A percentile compares a stretch with the other conserved stretches of the same genome.
These are phyloP conservation scores for Emys orbicularis DNA, from an alignment of 2,797 vertebrate genomes.

Conservation along the genomic window DNA sequence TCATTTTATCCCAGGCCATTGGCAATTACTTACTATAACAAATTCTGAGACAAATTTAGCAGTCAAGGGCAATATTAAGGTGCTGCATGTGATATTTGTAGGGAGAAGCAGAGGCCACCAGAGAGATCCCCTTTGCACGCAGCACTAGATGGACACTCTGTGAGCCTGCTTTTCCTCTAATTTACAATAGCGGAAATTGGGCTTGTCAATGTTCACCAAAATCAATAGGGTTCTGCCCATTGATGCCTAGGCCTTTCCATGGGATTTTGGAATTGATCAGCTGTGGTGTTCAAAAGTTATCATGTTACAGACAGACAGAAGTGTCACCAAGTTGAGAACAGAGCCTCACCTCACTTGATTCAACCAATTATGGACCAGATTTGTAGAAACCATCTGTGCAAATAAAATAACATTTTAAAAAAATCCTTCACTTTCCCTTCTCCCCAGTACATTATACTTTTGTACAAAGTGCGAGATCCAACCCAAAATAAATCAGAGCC, in stretches of 20 bases:
- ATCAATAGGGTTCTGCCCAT: neutral
- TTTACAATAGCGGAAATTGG: neutral
- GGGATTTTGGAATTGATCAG: neutral
- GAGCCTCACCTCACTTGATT: neutral
- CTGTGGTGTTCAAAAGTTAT: neutral
- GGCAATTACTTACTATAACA: neutral
- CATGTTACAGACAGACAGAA: neutral
- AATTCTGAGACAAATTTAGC: neutral
- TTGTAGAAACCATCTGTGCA: neutral
- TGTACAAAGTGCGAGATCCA: neutral
- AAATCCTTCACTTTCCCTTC: rapidly evolving
- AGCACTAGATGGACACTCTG: neutral
- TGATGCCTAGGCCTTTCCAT: neutral
- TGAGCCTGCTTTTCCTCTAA: neutral
- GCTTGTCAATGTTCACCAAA: neutral
- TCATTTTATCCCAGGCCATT: neutral
- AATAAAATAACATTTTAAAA: neutral
- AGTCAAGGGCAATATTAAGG: neutral
- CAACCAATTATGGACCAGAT: neutral
- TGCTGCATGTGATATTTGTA: neutral
- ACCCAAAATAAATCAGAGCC: neutral
- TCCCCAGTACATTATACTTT: neutral
- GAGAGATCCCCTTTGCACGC: neutral
- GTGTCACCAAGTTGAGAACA: neutral
- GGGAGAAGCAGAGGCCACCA: neutral